These are phyloP conservation scores for Mycetomoellerius zeteki DNA, from an alignment of 1,140 invertebrate genomes.

Conservation along the genomic window DNA sequence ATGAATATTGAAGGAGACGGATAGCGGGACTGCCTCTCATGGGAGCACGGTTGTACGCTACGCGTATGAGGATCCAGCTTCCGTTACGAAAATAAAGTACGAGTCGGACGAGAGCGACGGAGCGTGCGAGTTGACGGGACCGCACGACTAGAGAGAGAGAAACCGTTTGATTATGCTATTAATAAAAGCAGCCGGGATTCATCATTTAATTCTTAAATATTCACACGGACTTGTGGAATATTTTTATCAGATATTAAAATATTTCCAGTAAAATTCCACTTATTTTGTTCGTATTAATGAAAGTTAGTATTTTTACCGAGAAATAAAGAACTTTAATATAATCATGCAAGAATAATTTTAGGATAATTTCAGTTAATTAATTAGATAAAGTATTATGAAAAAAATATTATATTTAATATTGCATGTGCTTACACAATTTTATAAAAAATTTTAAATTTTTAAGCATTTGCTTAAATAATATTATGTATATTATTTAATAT, in stretches of 20 bases:
- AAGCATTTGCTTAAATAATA: too few relatives aligned
- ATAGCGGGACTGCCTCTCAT: conserved; percentile 65
- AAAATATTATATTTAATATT: conserved; percentile 12
- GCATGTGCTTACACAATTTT: not conserved
- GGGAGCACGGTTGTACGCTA: conserved; percentile 64
- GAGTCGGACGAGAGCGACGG: conserved; percentile 59
- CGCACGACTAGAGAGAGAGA: conserved; percentile 43
- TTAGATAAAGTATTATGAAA: not conserved
- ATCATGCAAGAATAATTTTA: not conserved
- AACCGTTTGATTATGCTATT: conserved; percentile 64
- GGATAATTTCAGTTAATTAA: not conserved
- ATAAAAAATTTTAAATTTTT: not conserved
- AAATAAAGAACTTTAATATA: not conserved
- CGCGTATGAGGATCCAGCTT: conserved; percentile 67
- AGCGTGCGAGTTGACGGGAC: conserved; percentile 67
- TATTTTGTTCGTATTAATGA: not conserved
- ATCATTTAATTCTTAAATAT: conserved; percentile 48
- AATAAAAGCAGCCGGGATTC: conserved; percentile 55
- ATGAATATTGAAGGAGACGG: conserved; percentile 74
- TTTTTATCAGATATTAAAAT: conserved; percentile 9
- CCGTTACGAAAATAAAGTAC: conserved; percentile 79
- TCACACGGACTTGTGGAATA: conserved; percentile 2
- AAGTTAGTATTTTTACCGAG: not conserved
- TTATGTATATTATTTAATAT: too few relatives aligned
- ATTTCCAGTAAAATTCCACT: not conserved